Percentiles rank a stretch among this genome's conserved stretches.
These are phyloP conservation scores for Lamellibrachia satsuma DNA, from an alignment of 2,888 invertebrate genomes.

Conservation along the genomic window DNA sequence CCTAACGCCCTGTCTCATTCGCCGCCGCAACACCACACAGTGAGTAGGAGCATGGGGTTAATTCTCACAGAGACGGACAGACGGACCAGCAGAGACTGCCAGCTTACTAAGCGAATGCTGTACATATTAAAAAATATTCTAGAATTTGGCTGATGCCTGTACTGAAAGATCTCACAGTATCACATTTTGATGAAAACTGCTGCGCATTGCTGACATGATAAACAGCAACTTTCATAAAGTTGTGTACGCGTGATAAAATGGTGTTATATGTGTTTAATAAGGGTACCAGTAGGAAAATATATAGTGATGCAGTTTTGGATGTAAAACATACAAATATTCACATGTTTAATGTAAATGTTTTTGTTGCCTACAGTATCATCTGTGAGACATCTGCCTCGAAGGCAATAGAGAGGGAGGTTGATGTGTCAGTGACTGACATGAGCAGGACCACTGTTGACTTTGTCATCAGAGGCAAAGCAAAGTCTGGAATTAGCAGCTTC, in stretches of 20 bases:
- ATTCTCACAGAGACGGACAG: not conserved
- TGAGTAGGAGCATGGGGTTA: conserved; percentile 7
- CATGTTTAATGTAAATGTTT: not conserved
- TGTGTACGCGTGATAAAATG: not conserved
- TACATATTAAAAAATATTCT: not conserved
- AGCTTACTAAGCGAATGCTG: not conserved
- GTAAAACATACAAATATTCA: not conserved
- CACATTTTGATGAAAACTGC: not conserved
- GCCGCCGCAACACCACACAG: conserved; percentile 25
- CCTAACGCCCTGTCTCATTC: conserved; percentile 21
- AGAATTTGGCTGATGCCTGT: not conserved
- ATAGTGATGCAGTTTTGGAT: not conserved
- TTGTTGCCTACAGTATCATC: conserved; percentile 30
- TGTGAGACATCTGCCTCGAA: conserved; percentile 32
- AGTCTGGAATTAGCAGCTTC: conserved; percentile 36
- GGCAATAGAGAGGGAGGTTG: conserved; percentile 33
- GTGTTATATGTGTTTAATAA: not conserved
- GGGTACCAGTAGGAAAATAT: not conserved
- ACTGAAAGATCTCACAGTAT: too few species aligned
- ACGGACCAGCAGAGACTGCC: not conserved
- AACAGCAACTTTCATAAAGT: not conserved
- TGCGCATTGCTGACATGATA: not conserved
- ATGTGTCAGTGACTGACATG: conserved; percentile 39
- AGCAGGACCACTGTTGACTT: conserved; percentile 33
- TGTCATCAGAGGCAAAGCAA: conserved; percentile 43